A percentile compares a stretch with the other conserved stretches of the same genome.
Evolutionary conservation across 2,113 vertebrate species (phyloP).

Genomic region (Plotosus lineatus): DNA sequence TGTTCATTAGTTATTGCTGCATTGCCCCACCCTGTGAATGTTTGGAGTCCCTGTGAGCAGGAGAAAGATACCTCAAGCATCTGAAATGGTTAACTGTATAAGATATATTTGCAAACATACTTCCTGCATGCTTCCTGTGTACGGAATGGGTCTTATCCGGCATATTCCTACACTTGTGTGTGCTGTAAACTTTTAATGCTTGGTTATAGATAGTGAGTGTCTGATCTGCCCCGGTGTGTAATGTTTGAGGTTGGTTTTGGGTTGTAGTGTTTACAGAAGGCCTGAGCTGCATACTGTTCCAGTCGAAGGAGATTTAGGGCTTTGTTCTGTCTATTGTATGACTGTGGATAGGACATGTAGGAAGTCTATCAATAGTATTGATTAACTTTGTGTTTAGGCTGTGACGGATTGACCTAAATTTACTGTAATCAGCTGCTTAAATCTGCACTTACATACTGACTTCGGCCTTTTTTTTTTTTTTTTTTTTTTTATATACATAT

Average conservation of each 20-base stretch:
- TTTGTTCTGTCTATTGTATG: neutral
- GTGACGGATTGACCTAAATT: neutral
- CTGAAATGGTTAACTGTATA: constrained; percentile 32
- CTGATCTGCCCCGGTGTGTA: constrained; percentile 27
- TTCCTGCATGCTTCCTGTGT: constrained; percentile 34
- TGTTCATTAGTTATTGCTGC: neutral
- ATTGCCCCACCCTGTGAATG: constrained; percentile 8
- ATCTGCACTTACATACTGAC: neutral
- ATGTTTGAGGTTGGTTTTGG: constrained; percentile 1
- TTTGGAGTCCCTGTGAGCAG: neutral
- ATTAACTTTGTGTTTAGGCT: neutral
- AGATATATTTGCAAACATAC: constrained; percentile 1
- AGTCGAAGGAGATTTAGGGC: neutral
- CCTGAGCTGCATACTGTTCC: neutral
- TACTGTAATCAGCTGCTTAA: constrained; percentile 8
- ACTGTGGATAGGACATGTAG: neutral
- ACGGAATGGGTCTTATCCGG: constrained; percentile 23
- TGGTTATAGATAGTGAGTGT: neutral
- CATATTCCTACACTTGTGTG: constrained; percentile 30
- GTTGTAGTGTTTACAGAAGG: constrained; percentile 26
- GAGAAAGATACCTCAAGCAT: neutral
- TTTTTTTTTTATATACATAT: no score
- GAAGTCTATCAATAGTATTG: neutral
- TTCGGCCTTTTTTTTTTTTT: neutral
- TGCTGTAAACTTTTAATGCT: constrained; percentile 33